Base-by-base conservation (phyloP, 1,140 invertebrate species). In the Ceratitis capitata region DNA sequence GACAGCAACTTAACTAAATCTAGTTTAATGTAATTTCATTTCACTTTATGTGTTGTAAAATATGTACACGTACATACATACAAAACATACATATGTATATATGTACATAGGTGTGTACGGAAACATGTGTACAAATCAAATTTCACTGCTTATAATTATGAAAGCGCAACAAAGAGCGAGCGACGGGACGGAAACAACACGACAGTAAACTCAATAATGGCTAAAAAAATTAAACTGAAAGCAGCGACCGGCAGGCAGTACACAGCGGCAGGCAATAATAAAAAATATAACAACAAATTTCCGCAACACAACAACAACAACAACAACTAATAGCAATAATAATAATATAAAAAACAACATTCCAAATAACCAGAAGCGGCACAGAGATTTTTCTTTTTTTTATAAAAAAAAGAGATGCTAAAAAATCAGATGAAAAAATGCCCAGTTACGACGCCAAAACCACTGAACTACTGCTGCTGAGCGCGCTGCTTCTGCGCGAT, bases 61-160 rank as follows among this genome's bases (percentile, higher is more conserved):
- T n/a, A 7, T 61, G 0, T 26, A 23, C 58, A 61, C 14, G 26
- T 29, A 32, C 2, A 47, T 47, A 14, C 14, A 47, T 7, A 2
- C n/a, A n/a, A n/a, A n/a, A n/a, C 26, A 16, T 16, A 64, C 29
- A 64, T 64, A 32, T 35, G 29, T 1, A 14, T 35, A 16, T 29
- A 39, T 35, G 32, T 35, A 32, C 16, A 3, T 69, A 32, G 2
- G 14, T 29, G 10, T 69, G 29, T 69, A 4, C 49, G n/a, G 0
- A n/a, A 64, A 69, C 82, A n/a, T 82, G 42, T 61, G 83, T 82
- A 35, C n/a, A 47, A 78, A 78, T 45, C 69, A 42, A 78, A 78
- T 78, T 78, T 78, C 69, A 78, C 69, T 78, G n/a, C 16, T 78
- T 78, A 45, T 78, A 78, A 78, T 78, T 78, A 78, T 78, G 61